A percentile compares a stretch with the other conserved stretches of the same genome.
phyloP scores from a whole-genome alignment of 2,113 vertebrate genomes.

The Daphoenositta chrysoptera region DNA sequence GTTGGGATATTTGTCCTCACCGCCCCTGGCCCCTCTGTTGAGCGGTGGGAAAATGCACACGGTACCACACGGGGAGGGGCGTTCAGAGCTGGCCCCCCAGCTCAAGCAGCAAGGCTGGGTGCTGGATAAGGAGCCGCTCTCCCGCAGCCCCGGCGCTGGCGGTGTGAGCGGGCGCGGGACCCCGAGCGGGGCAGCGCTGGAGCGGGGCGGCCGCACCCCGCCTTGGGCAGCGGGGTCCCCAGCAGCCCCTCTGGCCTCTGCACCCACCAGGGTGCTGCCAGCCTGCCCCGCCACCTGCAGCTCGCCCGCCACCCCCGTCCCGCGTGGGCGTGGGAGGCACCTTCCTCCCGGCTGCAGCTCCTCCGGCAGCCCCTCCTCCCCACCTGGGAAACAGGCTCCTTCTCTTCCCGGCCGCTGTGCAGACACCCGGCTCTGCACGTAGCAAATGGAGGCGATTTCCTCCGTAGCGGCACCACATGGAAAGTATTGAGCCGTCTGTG shows the following conservation, averaged over 20 bases:
- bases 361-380: slow-evolving; percentile 66
- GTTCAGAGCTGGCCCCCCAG: not conserved
- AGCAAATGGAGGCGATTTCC: slow-evolving; percentile 76
- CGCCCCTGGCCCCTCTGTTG: not conserved
- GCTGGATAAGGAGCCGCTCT: not conserved
- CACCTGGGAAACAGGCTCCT: slow-evolving; percentile 64
- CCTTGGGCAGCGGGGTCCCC: not conserved
- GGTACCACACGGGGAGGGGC: rapidly evolving
- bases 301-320: not conserved
- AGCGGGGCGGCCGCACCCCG: not conserved
- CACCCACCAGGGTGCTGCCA: too few species aligned
- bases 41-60: not conserved
- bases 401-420: slow-evolving; percentile 58
- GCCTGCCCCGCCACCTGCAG: not conserved
- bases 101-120: not conserved
- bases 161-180: not conserved
- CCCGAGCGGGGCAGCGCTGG: not conserved
- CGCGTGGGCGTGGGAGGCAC: not conserved
- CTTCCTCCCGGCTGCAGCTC: not conserved
- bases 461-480: slow-evolving; percentile 62
- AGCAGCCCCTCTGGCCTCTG: too few species aligned
- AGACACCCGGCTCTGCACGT: slow-evolving; percentile 77
- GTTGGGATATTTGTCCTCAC: not conserved
- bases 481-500: slow-evolving; percentile 63
- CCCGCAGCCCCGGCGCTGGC: not conserved